phyloP scores from a whole-genome alignment of 2,888 invertebrate species.

The Cantharis rustica region DNA sequence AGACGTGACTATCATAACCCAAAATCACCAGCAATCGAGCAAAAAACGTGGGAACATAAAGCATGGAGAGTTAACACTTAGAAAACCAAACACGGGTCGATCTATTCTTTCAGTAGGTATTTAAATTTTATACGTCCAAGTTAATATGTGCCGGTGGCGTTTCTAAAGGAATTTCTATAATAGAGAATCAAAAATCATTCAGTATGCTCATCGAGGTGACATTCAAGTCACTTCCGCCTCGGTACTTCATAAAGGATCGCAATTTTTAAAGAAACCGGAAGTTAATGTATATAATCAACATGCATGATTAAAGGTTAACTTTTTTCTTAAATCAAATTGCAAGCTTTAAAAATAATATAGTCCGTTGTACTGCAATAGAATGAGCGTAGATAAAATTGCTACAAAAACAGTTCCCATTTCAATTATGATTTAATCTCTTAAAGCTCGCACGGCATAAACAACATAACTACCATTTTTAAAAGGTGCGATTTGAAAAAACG shows the following conservation, averaged over 20 bases:
- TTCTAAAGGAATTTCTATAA: constrained; percentile 25
- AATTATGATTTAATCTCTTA: background rate
- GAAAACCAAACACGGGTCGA: constrained; percentile 38
- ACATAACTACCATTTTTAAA: background rate
- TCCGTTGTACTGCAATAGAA: too few relatives aligned
- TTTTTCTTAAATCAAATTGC: constrained; percentile 6
- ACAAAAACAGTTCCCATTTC: too few relatives aligned
- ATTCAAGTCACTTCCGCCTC: constrained; percentile 52
- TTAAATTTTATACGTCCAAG: constrained; percentile 33
- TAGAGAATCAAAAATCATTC: constrained; percentile 47
- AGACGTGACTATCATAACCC: constrained; percentile 46
- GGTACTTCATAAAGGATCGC: constrained; percentile 45
- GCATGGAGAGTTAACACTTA: constrained; percentile 25
- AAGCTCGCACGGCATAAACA: background rate
- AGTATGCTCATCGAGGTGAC: constrained; percentile 49
- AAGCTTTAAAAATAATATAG: background rate
- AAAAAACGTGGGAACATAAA: constrained; percentile 46
- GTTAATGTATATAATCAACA: constrained; percentile 15
- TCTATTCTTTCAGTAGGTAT: constrained; percentile 41
- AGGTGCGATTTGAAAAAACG: background rate
- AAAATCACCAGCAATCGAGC: constrained; percentile 45
- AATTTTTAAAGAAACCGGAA: constrained; percentile 27
- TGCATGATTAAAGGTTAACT: background rate
- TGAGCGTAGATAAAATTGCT: too few relatives aligned
- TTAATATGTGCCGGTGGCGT: constrained; percentile 30